Evolutionary conservation across 2,888 invertebrate genomes (phyloP), one percentile per base, ranked within the genome.

Genomic region (Teinopalpus imperialis): DNA sequence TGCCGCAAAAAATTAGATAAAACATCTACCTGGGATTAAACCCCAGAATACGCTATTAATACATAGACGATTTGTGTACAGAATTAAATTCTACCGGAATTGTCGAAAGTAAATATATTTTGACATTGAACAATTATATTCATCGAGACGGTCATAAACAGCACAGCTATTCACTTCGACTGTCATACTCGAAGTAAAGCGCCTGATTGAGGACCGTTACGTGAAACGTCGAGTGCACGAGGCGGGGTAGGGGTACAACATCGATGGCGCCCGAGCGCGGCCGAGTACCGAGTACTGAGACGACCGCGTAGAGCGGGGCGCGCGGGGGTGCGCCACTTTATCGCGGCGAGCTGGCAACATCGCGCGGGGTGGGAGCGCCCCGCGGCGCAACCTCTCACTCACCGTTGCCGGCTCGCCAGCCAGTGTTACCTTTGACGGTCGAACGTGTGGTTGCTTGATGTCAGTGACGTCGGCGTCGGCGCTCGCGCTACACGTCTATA

Each of bases 371-470:
- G 81, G n/a, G 74, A 79, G 81, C 86, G 75, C 86, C 85, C 87
- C 89, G 81, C 85, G 63, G 76, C 83, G 80, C 85, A 82, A 90
- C 90, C 90, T 90, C 90, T 83, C 82, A 81, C 90, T 91, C 91
- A 90, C 87, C 88, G 81, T 88, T 59, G 63, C 89, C 83, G 82
- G 81, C 74, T 83, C 80, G 73, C 78, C 78, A 80, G 81, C 83
- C 91, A 91, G 90, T 91, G 90, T 91, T 90, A 91, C 91, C 90
- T 90, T 90, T 90, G 83, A 89, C 90, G 83, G 85, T 78, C 78
- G 89, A 78, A 77, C 74, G 81, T 76, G 70, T 74, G 82, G 88
- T 85, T 74, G 87, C 75, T 77, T 75, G 81, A 75, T 81, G 81
- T 75, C 76, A 83, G 87, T 85, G 82, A 88, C 89, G 88, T 81